Conservation (phyloP, 2,113 vertebrate genomes). For the Electrona antarctica region DNA sequence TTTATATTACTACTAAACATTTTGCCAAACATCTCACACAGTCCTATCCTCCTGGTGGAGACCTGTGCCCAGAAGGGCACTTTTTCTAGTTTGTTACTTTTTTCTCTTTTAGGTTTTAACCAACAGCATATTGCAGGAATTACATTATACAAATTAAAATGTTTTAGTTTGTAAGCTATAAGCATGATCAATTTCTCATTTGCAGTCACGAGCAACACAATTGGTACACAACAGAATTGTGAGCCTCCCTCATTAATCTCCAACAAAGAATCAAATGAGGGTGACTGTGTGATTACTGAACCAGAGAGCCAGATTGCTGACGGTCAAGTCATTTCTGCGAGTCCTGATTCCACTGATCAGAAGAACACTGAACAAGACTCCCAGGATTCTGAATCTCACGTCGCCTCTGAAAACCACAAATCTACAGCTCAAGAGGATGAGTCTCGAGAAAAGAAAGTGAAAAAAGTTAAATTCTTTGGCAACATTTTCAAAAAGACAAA, state of each 20-base stretch:
- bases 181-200: conserved; percentile 18
- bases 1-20: too few species aligned
- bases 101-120: too few species aligned
- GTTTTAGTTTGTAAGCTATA: too few species aligned
- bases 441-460: conserved; percentile 28
- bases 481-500: conserved; percentile 58
- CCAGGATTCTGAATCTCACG: conserved; percentile 62
- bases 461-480: conserved; percentile 27
- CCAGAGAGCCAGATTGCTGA: background rate
- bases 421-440: conserved; percentile 9
- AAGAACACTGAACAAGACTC: background rate
- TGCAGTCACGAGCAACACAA: conserved; percentile 70
- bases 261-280: conserved; percentile 52
- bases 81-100: too few species aligned
- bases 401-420: conserved; percentile 15
- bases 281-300: background rate
- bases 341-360: too few species aligned
- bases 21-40: too few species aligned
- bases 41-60: too few species aligned
- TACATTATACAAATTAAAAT: too few species aligned
- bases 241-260: conserved; percentile 56
- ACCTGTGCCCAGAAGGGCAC: too few species aligned
- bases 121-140: too few species aligned
- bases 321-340: background rate
- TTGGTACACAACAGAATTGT: conserved; percentile 61